Conservation (phyloP, 2,888 invertebrate genomes). For the Eupithecia centaureata region DNA sequence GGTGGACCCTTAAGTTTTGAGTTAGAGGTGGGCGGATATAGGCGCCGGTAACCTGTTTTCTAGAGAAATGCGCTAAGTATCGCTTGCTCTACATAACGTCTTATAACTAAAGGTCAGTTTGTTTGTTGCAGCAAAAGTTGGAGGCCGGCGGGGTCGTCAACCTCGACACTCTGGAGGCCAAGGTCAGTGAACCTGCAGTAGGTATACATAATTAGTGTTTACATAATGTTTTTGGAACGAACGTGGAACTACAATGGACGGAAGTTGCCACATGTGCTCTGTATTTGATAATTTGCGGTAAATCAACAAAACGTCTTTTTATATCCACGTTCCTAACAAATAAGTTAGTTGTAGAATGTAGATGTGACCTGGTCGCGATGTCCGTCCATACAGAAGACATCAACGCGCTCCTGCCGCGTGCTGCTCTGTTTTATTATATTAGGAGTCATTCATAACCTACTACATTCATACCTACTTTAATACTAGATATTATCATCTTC, state of each 20-base stretch:
- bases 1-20: too few species aligned
- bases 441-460: too few species aligned
- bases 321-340: background rate
- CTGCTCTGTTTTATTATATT: background rate
- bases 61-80: conserved; percentile 8
- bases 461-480: background rate
- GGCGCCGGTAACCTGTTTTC: conserved; percentile 12
- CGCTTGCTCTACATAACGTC: conserved; percentile 29
- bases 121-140: conserved; percentile 80
- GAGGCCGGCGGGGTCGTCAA: conserved; percentile 86
- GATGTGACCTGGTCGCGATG: background rate
- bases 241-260: conserved; percentile 35
- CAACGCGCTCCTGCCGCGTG: conserved; percentile 44
- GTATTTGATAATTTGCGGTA: conserved; percentile 31
- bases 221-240: conserved; percentile 32
- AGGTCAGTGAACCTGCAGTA: conserved; percentile 81
- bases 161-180: conserved; percentile 90
- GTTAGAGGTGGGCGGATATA: background rate
- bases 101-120: conserved; percentile 38
- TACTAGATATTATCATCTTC: background rate
- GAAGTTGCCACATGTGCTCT: conserved; percentile 37
- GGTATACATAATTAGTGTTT: conserved; percentile 33
- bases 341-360: background rate
- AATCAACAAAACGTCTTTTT: background rate
- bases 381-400: conserved; percentile 39